Evolutionary conservation across 2,888 invertebrate species (phyloP).

Genomic region (Dilophus febrilis): DNA sequence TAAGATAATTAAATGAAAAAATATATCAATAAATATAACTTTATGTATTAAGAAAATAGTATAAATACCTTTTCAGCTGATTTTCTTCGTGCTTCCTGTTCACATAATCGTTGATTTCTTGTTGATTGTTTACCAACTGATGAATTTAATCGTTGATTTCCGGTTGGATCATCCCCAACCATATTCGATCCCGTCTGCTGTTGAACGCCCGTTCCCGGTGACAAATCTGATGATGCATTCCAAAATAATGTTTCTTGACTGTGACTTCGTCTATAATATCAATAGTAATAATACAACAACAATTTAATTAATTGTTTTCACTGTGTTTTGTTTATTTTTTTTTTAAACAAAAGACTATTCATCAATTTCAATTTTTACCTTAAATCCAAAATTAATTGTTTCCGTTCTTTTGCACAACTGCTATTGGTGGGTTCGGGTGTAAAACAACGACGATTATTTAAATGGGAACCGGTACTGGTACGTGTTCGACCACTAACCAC

Average conservation of each 20-base stretch:
- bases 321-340: too few relatives aligned
- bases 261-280: slow-evolving; percentile 23
- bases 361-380: too few relatives aligned
- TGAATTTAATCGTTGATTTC: not conserved
- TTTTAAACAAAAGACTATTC: too few relatives aligned
- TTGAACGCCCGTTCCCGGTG: slow-evolving; percentile 23
- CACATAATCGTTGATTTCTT: slow-evolving; percentile 1
- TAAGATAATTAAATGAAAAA: too few relatives aligned
- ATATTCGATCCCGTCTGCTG: not conserved
- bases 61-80: slow-evolving; percentile 1
- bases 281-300: too few relatives aligned
- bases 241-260: slow-evolving; percentile 36
- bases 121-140: not conserved
- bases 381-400: slow-evolving; percentile 55
- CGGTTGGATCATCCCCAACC: not conserved
- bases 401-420: slow-evolving; percentile 36
- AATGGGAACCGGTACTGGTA: slow-evolving; percentile 38
- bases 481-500: slow-evolving; percentile 54
- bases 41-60: not conserved
- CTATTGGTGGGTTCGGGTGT: slow-evolving; percentile 48
- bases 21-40: too few relatives aligned
- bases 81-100: slow-evolving; percentile 2
- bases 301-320: too few relatives aligned
- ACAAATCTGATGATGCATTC: slow-evolving; percentile 31
- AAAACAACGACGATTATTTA: slow-evolving; percentile 40